Evolutionary conservation across 2,888 invertebrate genomes (phyloP), one percentile per base, ranked within the genome.

Genomic region (Listrodromus nycthemerus): DNA sequence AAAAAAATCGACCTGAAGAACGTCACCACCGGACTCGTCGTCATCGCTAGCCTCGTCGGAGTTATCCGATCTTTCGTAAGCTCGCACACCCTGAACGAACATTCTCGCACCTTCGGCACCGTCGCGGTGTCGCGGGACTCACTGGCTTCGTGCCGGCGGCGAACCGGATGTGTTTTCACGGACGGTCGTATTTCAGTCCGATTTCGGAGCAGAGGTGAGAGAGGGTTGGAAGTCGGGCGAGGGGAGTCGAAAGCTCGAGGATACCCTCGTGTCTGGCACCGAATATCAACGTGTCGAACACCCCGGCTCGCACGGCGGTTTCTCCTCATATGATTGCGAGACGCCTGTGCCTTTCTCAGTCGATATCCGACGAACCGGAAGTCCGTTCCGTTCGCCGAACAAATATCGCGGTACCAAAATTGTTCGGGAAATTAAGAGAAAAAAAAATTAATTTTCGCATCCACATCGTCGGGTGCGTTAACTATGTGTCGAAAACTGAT

Each of bases 51-150:
- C 88, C 6, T 92, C 91, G 0, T 91, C 92, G 21, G 91, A 91
- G 79, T 90, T 88, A 4, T 92, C 92, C 6, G 93, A 92, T 13
- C 63, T 89, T 1, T 92, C 88, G 37, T 85, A 87, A 76, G 86
- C 79, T 58, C 82, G 86, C 1, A 91, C 91, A 6, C 90, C 93
- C 81, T 92, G 92, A 24, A 93, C 93, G 74, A 93, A 93, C 93
- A 93, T 93, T 50, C 41, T 70, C 21, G 7, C 61, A 61, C 61
- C 37, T 75, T 55, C 75, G 82, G 63, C 78, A 73, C 50, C 37
- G 61, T 30, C 30, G 30, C 65, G 75, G 61, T 75, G 37, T 80
- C 81, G 80, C 85, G 78, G 74, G 80, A 83, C 67, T 73, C 81
- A 86, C 86, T 85, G 85, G 74, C 4, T 30, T n/a, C 13, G 71